Conservation (phyloP, 1,140 invertebrate species). For the Phocides pigmalion region DNA sequence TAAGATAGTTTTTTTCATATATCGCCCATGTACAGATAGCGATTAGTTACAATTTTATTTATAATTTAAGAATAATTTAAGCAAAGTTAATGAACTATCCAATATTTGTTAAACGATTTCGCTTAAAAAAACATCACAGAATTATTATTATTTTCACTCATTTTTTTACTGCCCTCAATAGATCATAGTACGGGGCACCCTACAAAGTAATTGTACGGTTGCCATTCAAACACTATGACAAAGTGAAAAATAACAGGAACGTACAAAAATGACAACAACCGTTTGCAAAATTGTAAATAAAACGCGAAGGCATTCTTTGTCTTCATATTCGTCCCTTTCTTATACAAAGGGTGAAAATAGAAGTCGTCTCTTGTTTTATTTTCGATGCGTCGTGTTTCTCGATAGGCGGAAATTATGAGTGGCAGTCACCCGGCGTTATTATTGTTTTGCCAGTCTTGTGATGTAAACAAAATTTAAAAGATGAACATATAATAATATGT, state of each 20-base stretch:
- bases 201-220: neutral
- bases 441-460: too few relatives aligned
- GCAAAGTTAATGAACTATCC: too few relatives aligned
- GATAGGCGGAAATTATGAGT: slow-evolving; percentile 26
- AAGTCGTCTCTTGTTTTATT: slow-evolving; percentile 22
- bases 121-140: too few relatives aligned
- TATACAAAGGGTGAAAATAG: slow-evolving; percentile 22
- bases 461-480: too few relatives aligned
- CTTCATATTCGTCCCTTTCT: slow-evolving; percentile 16
- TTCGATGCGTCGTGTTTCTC: slow-evolving; percentile 8
- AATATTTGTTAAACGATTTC: too few relatives aligned
- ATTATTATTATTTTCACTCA: too few relatives aligned
- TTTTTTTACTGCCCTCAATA: neutral
- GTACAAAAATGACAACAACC: slow-evolving; percentile 1
- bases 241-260: slow-evolving; percentile 1
- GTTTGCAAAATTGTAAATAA: slow-evolving; percentile 21
- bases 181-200: neutral
- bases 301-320: slow-evolving; percentile 14
- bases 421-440: neutral
- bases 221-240: neutral
- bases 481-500: too few relatives aligned
- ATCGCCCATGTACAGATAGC: too few relatives aligned
- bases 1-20: too few relatives aligned
- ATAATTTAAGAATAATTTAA: too few relatives aligned
- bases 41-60: too few relatives aligned